phyloP scores from a whole-genome alignment of 2,797 vertebrate species.

The Melanotaenia trifasciata region DNA sequence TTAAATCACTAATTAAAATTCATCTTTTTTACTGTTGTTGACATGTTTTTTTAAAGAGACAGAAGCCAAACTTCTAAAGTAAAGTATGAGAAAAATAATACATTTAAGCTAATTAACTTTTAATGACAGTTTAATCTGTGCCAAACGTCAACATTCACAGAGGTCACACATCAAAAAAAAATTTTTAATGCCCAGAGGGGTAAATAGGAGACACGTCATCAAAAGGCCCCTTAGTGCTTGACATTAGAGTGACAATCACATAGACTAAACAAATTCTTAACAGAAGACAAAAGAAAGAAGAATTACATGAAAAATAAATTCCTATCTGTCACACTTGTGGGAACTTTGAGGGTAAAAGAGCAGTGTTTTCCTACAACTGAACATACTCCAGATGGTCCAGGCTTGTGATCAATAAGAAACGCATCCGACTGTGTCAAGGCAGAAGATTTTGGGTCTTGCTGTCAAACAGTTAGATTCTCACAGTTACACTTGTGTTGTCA shows the following conservation, averaged over 20 bases:
- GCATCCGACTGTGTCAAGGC: constrained; percentile 18
- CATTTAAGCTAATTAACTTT: too few relatives aligned
- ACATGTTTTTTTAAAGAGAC: too few relatives aligned
- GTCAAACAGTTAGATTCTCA: constrained; percentile 26
- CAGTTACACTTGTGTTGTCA: constrained; percentile 32
- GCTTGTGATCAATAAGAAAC: constrained; percentile 40
- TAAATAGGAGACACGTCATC: too few relatives aligned
- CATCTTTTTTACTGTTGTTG: too few relatives aligned
- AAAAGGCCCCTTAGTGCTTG: not conserved
- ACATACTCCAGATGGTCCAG: constrained; percentile 22
- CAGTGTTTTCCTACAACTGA: constrained; percentile 12
- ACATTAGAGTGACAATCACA: not conserved
- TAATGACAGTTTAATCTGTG: not conserved
- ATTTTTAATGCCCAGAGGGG: not conserved
- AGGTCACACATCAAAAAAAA: not conserved
- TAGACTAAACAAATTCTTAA: not conserved
- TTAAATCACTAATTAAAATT: too few relatives aligned
- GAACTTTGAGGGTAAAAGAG: not conserved
- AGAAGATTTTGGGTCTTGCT: constrained; percentile 33
- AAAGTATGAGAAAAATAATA: too few relatives aligned
- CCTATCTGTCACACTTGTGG: not conserved
- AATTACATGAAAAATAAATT: not conserved
- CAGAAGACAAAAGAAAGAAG: not conserved
- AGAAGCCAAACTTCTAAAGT: too few relatives aligned
- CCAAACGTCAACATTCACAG: not conserved